Conservation (phyloP, 2,113 vertebrate species). For the Nerophis ophidion region DNA sequence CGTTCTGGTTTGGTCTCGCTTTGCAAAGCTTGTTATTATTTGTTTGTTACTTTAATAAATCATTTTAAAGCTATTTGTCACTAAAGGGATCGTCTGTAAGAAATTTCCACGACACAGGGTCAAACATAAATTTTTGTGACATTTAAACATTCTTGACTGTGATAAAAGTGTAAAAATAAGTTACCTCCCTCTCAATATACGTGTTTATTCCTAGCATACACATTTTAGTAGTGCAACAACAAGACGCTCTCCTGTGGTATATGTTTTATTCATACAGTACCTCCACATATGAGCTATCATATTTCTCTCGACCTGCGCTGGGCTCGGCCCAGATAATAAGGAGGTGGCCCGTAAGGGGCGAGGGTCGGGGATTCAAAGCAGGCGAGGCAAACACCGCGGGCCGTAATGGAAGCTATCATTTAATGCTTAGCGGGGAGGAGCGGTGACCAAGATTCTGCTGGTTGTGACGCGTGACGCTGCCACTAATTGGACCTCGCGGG, state of each 20-base stretch:
- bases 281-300: slow-evolving; percentile 57
- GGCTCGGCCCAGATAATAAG: slow-evolving; percentile 65
- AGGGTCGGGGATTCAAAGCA: background rate
- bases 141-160: too few species aligned
- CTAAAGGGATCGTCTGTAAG: too few species aligned
- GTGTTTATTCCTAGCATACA: too few species aligned
- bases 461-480: background rate
- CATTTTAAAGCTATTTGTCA: too few species aligned
- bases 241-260: slow-evolving; percentile 9
- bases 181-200: too few species aligned
- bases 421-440: slow-evolving; percentile 53
- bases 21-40: too few species aligned
- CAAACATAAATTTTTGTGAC: too few species aligned
- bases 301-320: slow-evolving; percentile 51
- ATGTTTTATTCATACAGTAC: slow-evolving; percentile 69
- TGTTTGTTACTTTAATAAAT: too few species aligned
- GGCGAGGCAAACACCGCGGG: slow-evolving; percentile 56
- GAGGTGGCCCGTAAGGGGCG: slow-evolving; percentile 53
- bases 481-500: background rate
- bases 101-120: too few species aligned
- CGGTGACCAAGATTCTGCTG: slow-evolving; percentile 39
- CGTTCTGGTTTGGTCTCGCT: too few species aligned
- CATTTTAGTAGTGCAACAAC: background rate
- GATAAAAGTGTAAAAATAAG: too few species aligned
- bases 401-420: slow-evolving; percentile 63